phyloP scores from a whole-genome alignment of 2,113 vertebrate species.

The Picathartes gymnocephalus region DNA sequence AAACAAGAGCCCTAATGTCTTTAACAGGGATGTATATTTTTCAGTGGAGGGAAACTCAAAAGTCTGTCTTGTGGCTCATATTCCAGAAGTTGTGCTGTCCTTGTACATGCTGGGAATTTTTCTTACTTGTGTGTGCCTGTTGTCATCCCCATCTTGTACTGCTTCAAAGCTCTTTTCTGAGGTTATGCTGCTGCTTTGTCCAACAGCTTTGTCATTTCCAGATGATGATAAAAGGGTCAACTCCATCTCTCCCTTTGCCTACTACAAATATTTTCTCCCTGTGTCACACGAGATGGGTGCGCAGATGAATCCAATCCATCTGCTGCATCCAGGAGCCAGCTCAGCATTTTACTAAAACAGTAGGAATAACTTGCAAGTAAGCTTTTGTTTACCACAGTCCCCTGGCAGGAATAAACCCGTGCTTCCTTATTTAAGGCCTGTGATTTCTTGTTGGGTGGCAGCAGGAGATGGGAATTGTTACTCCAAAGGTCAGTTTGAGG shows the following conservation, averaged over 20 bases:
- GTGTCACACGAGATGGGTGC: not conserved
- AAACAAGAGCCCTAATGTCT: not conserved
- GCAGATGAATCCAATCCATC: not conserved
- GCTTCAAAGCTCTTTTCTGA: not conserved
- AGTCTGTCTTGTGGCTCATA: not conserved
- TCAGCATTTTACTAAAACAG: not conserved
- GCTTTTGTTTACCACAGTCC: not conserved
- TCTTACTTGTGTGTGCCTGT: not conserved
- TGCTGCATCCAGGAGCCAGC: not conserved
- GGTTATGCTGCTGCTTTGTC: not conserved
- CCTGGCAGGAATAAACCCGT: not conserved
- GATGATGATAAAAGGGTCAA: not conserved
- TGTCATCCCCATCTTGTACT: not conserved
- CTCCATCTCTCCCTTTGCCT: not conserved
- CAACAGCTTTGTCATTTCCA: not conserved
- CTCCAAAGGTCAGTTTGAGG: not conserved
- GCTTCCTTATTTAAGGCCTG: not conserved
- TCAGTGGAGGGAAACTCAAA: not conserved
- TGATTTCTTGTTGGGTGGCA: not conserved
- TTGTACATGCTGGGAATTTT: not conserved
- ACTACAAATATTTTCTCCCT: not conserved
- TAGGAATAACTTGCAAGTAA: not conserved
- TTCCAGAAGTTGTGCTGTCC: not conserved
- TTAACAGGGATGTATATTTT: not conserved
- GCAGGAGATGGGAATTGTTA: not conserved